Base-by-base conservation (phyloP, 2,113 vertebrate genomes). In the Eubucco bourcierii region DNA sequence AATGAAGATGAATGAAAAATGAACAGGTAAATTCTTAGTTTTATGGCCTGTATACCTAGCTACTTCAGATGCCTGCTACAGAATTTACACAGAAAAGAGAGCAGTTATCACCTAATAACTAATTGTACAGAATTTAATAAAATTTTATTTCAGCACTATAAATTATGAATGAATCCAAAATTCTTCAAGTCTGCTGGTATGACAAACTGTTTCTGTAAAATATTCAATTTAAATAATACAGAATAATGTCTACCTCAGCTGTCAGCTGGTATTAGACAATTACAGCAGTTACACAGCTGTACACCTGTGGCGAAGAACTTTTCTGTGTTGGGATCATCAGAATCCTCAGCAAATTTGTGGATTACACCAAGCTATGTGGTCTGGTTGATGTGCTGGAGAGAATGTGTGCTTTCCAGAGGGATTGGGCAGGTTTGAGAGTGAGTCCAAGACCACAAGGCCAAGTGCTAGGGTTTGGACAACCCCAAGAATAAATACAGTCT, bases 11-110 rank as follows among this genome's bases (percentile, higher is more conserved):
- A 39, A 39, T 39, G 37, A 39, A 39, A 39, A 39, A 39, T 59
- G 19, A 84, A 29, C 3, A 59, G 11, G 5, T 2, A 14, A 8
- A 34, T 70, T 33, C 13, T 59, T 29, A 28, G 4, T 18, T 18
- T 5, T 10, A n/a, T 16, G 10, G 20, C 5, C 11, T 19, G 5
- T 12, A 7, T 3, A 11, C 11, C 2, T 12, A 47, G 6, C 3
- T 41, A 2, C 27, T 77, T 85, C 27, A 73, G 16, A 28, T 46
- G 50, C 6, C 7, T 34, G 5, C 8, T 29, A 4, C 73, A 47
- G 23, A 68, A 29, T 31, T 4, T 12, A 39, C 14, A 24, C 13
- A 44, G 12, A 56, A 80, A 21, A 4, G 6, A 44, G 9, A n/a
- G 31, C 12, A 34, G 3, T 53, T 65, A 58, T 19, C 9, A 58